These are phyloP conservation scores for Pentalonia nigronervosa DNA, from an alignment of 1,140 invertebrate species.

Conservation along the genomic window DNA sequence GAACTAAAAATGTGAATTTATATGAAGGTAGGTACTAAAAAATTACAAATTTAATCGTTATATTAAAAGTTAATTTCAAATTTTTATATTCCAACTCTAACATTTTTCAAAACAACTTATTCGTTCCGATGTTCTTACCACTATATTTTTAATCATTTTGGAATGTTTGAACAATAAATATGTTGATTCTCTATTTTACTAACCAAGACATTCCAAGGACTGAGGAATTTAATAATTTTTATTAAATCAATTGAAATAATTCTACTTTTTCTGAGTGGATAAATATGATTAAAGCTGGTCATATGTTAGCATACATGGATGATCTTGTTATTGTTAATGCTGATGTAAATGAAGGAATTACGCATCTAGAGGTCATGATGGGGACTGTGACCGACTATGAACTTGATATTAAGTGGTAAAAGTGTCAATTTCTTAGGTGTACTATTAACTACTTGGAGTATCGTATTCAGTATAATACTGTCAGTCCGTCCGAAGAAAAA, in stretches of 20 bases:
- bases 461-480: no score
- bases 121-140: background rate
- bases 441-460: no score
- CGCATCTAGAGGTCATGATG: no score
- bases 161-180: background rate
- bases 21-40: no score
- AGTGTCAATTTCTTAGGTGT: no score
- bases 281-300: no score
- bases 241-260: background rate
- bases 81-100: background rate
- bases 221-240: background rate
- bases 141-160: background rate
- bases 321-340: no score
- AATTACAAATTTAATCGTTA: background rate
- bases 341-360: no score
- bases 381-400: no score
- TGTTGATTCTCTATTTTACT: background rate
- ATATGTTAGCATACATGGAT: no score
- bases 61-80: background rate
- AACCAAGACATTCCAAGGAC: background rate
- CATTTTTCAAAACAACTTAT: background rate
- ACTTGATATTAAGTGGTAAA: no score
- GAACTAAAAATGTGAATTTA: background rate
- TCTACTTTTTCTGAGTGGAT: background rate
- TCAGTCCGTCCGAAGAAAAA: no score